A percentile compares a stretch with the other conserved stretches of the same genome.
Conservation (phyloP, 2,797 vertebrate genomes). For the Hemibagrus guttatus region DNA sequence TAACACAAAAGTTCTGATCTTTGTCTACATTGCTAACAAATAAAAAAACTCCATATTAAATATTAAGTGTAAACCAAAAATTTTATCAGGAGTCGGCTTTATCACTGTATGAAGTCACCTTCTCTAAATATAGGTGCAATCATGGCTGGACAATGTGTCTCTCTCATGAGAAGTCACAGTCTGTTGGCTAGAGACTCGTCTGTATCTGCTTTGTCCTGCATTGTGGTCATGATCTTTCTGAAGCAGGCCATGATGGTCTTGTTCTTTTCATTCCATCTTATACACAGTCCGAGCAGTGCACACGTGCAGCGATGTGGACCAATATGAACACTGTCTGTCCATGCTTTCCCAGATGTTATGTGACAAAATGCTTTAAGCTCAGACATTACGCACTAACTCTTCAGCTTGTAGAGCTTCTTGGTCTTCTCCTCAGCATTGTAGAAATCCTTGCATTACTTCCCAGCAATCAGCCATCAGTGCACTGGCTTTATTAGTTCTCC, state of each 20-base stretch:
- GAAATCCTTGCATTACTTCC: slow-evolving; percentile 73
- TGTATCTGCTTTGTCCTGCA: background rate
- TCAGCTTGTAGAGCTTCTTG: slow-evolving; percentile 10
- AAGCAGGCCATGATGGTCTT: background rate
- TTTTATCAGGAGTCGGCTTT: slow-evolving; percentile 1
- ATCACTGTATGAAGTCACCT: slow-evolving; percentile 29
- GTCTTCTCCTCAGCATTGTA: slow-evolving; percentile 68
- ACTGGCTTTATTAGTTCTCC: background rate
- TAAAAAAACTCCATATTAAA: slow-evolving; percentile 24
- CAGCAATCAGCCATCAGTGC: background rate
- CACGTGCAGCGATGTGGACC: background rate
- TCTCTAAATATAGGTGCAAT: slow-evolving; percentile 17
- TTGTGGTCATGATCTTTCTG: background rate
- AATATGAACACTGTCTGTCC: background rate
- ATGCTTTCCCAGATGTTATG: background rate
- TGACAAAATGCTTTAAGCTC: background rate
- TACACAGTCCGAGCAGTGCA: background rate
- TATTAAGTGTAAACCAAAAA: slow-evolving; percentile 25
- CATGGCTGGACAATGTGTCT: slow-evolving; percentile 10
- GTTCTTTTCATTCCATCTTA: background rate
- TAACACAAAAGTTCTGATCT: background rate
- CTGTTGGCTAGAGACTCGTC: background rate
- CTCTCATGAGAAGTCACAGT: slow-evolving; percentile 38
- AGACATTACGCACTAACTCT: background rate
- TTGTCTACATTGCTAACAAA: background rate